Evolutionary conservation across 2,113 vertebrate genomes (phyloP).

Genomic region (Tenebrosternarchus preto): DNA sequence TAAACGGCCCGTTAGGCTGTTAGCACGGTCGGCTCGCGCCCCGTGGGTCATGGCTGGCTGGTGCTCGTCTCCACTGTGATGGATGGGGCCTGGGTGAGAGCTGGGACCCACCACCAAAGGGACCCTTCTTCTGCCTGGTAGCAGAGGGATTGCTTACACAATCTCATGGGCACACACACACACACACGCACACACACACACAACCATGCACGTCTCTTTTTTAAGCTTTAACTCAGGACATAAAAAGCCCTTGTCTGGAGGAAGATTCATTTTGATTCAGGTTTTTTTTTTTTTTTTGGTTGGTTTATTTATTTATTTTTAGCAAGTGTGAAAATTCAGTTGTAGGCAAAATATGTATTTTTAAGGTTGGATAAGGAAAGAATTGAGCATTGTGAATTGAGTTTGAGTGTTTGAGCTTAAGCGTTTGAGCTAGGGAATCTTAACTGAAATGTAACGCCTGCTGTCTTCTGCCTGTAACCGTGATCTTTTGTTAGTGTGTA

Average conservation of each 20-base stretch:
- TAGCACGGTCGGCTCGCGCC: background rate
- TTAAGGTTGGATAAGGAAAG: too few species aligned
- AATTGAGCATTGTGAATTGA: background rate
- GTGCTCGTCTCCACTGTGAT: background rate
- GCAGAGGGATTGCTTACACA: background rate
- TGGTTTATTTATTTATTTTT: too few species aligned
- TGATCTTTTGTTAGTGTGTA: background rate
- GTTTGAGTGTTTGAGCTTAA: too few species aligned
- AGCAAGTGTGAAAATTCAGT: too few species aligned
- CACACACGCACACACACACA: too few species aligned
- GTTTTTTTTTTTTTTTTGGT: too few species aligned
- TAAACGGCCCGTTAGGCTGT: slow-evolving; percentile 19
- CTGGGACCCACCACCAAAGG: background rate
- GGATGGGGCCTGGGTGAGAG: background rate
- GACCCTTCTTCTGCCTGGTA: background rate
- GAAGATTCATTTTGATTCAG: too few species aligned
- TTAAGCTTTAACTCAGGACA: too few species aligned
- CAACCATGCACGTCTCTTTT: too few species aligned
- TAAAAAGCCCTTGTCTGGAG: too few species aligned
- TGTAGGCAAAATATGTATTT: too few species aligned
- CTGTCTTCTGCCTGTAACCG: background rate
- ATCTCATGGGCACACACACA: background rate
- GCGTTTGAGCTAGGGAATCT: too few species aligned
- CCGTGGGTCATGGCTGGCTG: background rate
- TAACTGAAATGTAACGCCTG: background rate